These are phyloP conservation scores for Lithophane semibrunnea DNA, from an alignment of 2,888 invertebrate species.

Conservation along the genomic window DNA sequence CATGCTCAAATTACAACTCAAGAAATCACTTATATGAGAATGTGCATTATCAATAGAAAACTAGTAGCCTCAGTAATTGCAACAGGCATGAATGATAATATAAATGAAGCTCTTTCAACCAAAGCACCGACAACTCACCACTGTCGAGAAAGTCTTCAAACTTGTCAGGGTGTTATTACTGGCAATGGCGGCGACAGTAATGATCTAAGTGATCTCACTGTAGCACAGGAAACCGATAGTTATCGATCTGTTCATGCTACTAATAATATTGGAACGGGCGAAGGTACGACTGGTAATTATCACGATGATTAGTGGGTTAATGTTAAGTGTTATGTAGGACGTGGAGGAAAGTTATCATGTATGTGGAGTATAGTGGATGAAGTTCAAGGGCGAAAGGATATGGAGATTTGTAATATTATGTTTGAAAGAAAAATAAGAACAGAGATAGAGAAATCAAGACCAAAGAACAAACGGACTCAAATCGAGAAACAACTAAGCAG, in stretches of 20 bases:
- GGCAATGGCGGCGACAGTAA: conserved; percentile 52
- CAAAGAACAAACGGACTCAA: background rate
- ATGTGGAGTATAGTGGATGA: background rate
- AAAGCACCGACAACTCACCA: conserved; percentile 32
- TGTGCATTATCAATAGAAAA: background rate
- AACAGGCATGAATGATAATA: conserved; percentile 2
- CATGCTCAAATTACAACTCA: background rate
- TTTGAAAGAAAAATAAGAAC: too few species aligned
- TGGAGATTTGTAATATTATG: background rate
- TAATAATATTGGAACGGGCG: conserved; percentile 40
- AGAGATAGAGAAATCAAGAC: background rate
- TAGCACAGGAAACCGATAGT: conserved; percentile 53
- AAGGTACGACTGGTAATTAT: conserved; percentile 31
- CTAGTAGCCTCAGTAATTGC: conserved; percentile 1
- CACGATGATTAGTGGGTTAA: conserved; percentile 45
- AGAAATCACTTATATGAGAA: background rate
- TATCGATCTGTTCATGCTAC: conserved; percentile 51
- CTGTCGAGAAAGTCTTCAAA: conserved; percentile 51
- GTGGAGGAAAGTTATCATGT: conserved; percentile 23
- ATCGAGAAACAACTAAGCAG: too few species aligned
- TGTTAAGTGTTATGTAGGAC: conserved; percentile 45
- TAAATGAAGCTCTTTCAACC: background rate
- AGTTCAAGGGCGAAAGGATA: conserved; percentile 13
- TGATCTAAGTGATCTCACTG: conserved; percentile 45
- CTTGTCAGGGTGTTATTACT: conserved; percentile 58